phyloP scores from a whole-genome alignment of 2,888 invertebrate genomes.

The Shargacucullia verbasci region DNA sequence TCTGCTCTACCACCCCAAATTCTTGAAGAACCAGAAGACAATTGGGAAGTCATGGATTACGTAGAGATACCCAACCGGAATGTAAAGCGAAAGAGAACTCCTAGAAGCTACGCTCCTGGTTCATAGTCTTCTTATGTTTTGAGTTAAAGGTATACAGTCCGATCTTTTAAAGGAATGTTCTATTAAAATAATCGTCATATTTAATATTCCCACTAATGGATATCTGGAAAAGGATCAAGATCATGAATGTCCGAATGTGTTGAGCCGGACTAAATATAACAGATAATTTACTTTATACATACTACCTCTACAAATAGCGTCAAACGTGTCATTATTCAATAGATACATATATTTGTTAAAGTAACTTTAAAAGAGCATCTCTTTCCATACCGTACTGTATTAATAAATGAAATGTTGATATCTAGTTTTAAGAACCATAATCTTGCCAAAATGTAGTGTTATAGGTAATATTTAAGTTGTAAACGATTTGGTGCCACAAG shows the following conservation, averaged over 20 bases:
- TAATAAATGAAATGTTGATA: neutral
- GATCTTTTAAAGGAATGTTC: neutral
- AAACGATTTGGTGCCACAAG: slow-evolving; percentile 25
- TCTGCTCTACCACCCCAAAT: slow-evolving; percentile 86
- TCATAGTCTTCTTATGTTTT: slow-evolving; percentile 10
- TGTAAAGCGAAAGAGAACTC: slow-evolving; percentile 33
- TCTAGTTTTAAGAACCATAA: slow-evolving; percentile 33
- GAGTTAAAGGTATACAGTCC: neutral
- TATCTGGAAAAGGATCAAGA: too few relatives aligned
- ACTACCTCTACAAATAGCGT: neutral
- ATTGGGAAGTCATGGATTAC: slow-evolving; percentile 92
- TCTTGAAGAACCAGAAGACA: slow-evolving; percentile 86
- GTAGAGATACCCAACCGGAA: slow-evolving; percentile 83
- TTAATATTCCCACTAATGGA: too few relatives aligned
- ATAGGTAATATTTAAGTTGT: slow-evolving; percentile 22
- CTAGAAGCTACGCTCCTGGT: slow-evolving; percentile 17
- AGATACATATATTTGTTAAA: too few relatives aligned
- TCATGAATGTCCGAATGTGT: too few relatives aligned
- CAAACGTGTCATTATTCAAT: too few relatives aligned
- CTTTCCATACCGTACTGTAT: too few relatives aligned
- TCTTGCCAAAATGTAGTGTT: slow-evolving; percentile 55
- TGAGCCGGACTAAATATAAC: too few relatives aligned
- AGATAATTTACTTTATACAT: neutral
- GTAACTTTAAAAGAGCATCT: too few relatives aligned
- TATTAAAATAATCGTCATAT: too few relatives aligned